Base-by-base conservation (phyloP, 2,888 invertebrate genomes). In the Acronicta alni region DNA sequence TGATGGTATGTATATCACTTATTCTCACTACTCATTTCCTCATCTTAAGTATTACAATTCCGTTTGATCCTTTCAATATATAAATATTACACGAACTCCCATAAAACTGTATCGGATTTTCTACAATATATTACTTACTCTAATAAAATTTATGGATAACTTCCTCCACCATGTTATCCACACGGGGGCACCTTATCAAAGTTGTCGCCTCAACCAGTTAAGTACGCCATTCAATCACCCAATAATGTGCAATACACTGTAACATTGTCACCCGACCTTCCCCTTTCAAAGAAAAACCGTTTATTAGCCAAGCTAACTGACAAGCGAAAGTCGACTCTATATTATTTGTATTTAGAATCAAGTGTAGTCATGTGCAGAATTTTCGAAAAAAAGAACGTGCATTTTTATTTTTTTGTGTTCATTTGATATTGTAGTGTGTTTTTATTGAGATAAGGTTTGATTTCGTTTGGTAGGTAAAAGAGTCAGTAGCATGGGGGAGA, bases 191-290 rank as follows among this genome's bases (percentile, higher is more conserved):
- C 88, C 89, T 93, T 93, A 92, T 92, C 92, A 91, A 90, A 89
- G 81, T 90, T 91, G 92, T 91, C 91, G 84, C 81, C 75, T 85
- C 82, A 85, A 82, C 84, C 85, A 84, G 87, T 85, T 89, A 89
- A 92, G 91, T 89, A 88, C 84, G 83, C 86, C 89, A 90, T 92
- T 93, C 92, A 93, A 94, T 94, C 93, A 93, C 91, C 90, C 91
- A 93, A 93, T 94, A 94, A 93, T 93, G 93, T 91, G 91, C 92
- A 92, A 91, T 92, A 93, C 92, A 92, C 84, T 91, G 92, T 92
- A 88, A 94, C 93, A 93, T 90, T 91, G 93, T 94, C 90, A 90
- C 90, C 91, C 82, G 65, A 85, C 84, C 84, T 84, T 88, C 85
- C 88, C 79, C 76, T 80, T 45, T 72, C 64, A 42, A 59, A 62